Conservation (phyloP, 1,140 invertebrate species). For the Macrotrachela quadricornifera region DNA sequence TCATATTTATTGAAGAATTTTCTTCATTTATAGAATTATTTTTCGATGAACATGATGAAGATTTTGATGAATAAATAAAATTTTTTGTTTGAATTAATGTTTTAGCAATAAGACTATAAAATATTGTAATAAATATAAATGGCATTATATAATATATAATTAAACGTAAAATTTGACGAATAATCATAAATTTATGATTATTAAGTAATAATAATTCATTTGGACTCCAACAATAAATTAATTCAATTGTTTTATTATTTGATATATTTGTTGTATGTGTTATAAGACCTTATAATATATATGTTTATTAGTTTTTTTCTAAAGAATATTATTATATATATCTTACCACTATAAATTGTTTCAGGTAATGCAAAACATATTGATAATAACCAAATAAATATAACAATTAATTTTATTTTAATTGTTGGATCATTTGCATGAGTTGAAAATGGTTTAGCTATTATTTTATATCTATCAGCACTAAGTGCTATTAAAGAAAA, state of each 20-base stretch:
- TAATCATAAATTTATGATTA: too few species aligned
- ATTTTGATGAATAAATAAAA: neutral
- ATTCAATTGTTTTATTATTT: too few species aligned
- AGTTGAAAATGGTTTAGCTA: slow-evolving; percentile 55
- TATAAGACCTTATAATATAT: too few species aligned
- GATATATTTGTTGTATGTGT: too few species aligned
- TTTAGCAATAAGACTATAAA: slow-evolving; percentile 64
- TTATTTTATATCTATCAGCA: slow-evolving; percentile 63
- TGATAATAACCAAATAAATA: slow-evolving; percentile 56
- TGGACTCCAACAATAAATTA: too few species aligned
- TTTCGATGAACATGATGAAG: too few species aligned
- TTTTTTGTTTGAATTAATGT: slow-evolving; percentile 41
- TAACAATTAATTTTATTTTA: slow-evolving; percentile 34
- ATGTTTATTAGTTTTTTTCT: too few species aligned
- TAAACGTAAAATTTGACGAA: slow-evolving; percentile 19
- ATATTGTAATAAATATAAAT: slow-evolving; percentile 53
- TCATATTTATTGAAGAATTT: too few species aligned
- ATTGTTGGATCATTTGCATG: slow-evolving; percentile 38
- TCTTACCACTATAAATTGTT: slow-evolving; percentile 25
- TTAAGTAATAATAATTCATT: too few species aligned
- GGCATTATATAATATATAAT: slow-evolving; percentile 62
- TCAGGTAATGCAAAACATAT: slow-evolving; percentile 53
- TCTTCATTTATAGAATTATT: too few species aligned
- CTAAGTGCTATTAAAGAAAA: slow-evolving; percentile 73
- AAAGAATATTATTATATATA: slow-evolving; percentile 34